Percentiles rank a stretch among this genome's conserved stretches.
phyloP scores from a whole-genome alignment of 2,888 invertebrate genomes.

The Dynastes tityus region DNA sequence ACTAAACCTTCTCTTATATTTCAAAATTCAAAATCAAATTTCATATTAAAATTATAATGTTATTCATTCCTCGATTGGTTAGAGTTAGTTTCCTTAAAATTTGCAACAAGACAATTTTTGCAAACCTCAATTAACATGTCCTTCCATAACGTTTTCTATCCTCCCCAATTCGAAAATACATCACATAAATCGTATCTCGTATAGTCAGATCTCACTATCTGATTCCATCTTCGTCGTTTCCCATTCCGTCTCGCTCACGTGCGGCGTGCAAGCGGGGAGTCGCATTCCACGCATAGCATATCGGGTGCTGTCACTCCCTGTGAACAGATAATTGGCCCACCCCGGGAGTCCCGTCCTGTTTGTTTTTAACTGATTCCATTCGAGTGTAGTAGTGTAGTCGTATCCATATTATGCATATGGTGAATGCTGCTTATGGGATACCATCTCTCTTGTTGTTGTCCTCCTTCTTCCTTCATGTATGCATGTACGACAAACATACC shows the following conservation, averaged over 20 bases:
- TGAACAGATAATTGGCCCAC: slow-evolving; percentile 73
- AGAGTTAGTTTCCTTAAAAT: too few species aligned
- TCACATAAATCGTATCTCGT: neutral
- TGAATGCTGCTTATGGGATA: neutral
- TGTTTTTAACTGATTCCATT: slow-evolving; percentile 62
- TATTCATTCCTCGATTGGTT: too few species aligned
- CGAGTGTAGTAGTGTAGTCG: slow-evolving; percentile 4
- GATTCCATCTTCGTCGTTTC: neutral
- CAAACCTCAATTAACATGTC: too few species aligned
- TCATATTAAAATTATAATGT: too few species aligned
- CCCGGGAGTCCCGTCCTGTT: slow-evolving; percentile 71
- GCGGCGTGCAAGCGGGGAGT: slow-evolving; percentile 63
- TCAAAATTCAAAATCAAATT: too few species aligned
- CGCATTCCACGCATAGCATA: slow-evolving; percentile 67
- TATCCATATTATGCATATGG: neutral
- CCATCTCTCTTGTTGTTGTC: too few species aligned
- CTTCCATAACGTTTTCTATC: neutral
- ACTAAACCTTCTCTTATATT: too few species aligned
- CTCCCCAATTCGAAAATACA: neutral
- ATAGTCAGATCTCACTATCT: neutral
- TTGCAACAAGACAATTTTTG: too few species aligned
- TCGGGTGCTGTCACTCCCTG: slow-evolving; percentile 71
- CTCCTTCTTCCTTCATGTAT: too few species aligned
- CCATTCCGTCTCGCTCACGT: slow-evolving; percentile 64
- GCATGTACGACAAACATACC: neutral